Evolutionary conservation across 2,888 invertebrate species (phyloP).

Genomic region (Pecten maximus): DNA sequence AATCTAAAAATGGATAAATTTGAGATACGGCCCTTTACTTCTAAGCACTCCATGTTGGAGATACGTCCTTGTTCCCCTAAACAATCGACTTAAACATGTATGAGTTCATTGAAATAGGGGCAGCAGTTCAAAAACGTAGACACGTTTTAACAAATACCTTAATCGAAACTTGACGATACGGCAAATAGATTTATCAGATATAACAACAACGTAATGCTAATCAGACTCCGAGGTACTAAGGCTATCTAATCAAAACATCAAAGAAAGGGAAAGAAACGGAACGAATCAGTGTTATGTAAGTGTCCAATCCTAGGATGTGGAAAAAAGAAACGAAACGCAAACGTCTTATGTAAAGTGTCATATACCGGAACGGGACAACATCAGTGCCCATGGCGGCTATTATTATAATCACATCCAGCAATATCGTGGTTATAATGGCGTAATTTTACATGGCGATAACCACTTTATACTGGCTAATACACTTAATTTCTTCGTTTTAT

Average conservation of each 20-base stretch:
- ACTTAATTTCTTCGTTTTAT: constrained; percentile 32
- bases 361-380: constrained; percentile 26
- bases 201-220: not conserved
- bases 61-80: too few relatives aligned
- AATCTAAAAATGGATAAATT: too few relatives aligned
- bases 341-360: constrained; percentile 23
- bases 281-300: constrained; percentile 25
- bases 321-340: constrained; percentile 27
- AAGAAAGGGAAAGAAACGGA: not conserved
- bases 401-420: constrained; percentile 32
- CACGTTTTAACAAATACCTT: too few relatives aligned
- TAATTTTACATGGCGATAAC: not conserved
- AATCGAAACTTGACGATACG: too few relatives aligned
- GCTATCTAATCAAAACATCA: not conserved
- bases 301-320: constrained; percentile 33
- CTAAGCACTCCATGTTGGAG: too few relatives aligned
- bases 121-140: too few relatives aligned
- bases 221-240: not conserved
- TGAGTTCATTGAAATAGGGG: too few relatives aligned
- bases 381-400: not conserved
- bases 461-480: constrained; percentile 26
- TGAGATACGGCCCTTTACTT: too few relatives aligned
- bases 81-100: too few relatives aligned
- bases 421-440: constrained; percentile 17
- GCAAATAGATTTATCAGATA: too few relatives aligned